A percentile compares a stretch with the other conserved stretches of the same genome.
phyloP scores from a whole-genome alignment of 1,140 invertebrate genomes.

The Conus ventricosus region DNA sequence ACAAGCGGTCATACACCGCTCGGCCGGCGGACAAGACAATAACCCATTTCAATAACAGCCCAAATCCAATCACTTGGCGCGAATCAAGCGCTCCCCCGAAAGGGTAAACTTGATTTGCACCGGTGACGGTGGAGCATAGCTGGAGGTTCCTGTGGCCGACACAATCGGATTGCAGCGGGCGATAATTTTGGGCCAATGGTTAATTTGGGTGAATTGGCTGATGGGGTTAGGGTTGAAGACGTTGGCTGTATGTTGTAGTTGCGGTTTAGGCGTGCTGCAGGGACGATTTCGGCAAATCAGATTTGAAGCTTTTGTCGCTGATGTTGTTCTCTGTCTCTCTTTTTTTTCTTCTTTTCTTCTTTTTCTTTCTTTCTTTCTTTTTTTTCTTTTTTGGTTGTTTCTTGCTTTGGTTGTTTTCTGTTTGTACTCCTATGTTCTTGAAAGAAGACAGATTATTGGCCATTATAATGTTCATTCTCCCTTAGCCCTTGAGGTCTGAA shows the following conservation, averaged over 20 bases:
- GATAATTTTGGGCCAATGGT: not conserved
- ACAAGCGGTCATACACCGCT: not conserved
- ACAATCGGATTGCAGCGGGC: not conserved
- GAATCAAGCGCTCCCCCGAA: not conserved
- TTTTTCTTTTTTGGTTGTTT: too few relatives aligned
- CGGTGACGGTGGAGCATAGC: not conserved
- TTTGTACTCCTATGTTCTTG: too few relatives aligned
- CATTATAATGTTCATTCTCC: too few relatives aligned
- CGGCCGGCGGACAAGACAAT: not conserved
- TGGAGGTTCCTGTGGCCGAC: not conserved
- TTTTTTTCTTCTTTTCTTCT: too few relatives aligned
- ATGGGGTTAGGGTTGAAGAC: not conserved
- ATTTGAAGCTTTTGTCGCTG: not conserved
- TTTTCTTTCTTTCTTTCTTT: not conserved
- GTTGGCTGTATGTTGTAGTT: conserved; percentile 7
- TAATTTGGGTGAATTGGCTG: conserved; percentile 1
- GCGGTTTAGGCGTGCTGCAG: not conserved
- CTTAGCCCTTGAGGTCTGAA: too few relatives aligned
- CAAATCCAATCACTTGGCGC: conserved; percentile 15
- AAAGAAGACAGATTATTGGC: too few relatives aligned
- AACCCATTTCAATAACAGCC: not conserved
- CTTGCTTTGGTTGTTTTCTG: too few relatives aligned
- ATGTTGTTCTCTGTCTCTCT: too few relatives aligned
- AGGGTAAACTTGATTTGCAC: not conserved
- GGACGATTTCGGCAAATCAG: not conserved